Evolutionary conservation across 1,140 invertebrate genomes (phyloP), one percentile per base, ranked within the genome.

Genomic region (Lasioglossum albipes): DNA sequence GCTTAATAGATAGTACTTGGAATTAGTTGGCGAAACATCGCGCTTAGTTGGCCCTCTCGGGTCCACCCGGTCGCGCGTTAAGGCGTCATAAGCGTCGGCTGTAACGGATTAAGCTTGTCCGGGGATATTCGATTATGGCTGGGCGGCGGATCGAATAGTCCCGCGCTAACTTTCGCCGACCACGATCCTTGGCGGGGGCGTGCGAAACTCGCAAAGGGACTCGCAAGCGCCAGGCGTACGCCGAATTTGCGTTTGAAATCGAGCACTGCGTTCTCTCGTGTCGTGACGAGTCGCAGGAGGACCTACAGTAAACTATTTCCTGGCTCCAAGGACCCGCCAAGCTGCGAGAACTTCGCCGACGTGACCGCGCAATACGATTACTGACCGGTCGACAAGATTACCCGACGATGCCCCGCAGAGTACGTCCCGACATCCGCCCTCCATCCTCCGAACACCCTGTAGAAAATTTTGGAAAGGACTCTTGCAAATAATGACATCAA

Each of bases 191-290:
- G 71, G 36, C 42, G 45, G 67, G 73, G 81, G 45, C 75, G 76
- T 61, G 70, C 65, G 71, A 68, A 84, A 84, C 79, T 87, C 86
- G 69, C 82, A 79, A 49, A 72, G 83, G 83, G 83, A 89, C 72
- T 87, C 83, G 78, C 71, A 70, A 66, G 13, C 18, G 45, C 0
- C 13, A 2, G 45, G 45, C 59, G 75, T 59, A 81, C 82, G 69
- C 16, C 77, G 82, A 90, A 89, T 90, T 90, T 90, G 82, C 86
- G 85, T 89, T 89, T 84, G 80, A 90, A 90, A 90, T 90, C 84
- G 84, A 87, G 79, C 73, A 52, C 57, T 6, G 16, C 31, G 68
- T n/a, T 54, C 10, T 62, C 54, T 72, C 72, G 66, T 31, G 57
- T 70, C 65, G 79, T 16, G 59, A 36, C 52, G 68, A 75, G 74